A percentile compares a stretch with the other conserved stretches of the same genome.
phyloP scores from a whole-genome alignment of 2,888 invertebrate species.

The Apotomis betuletana region DNA sequence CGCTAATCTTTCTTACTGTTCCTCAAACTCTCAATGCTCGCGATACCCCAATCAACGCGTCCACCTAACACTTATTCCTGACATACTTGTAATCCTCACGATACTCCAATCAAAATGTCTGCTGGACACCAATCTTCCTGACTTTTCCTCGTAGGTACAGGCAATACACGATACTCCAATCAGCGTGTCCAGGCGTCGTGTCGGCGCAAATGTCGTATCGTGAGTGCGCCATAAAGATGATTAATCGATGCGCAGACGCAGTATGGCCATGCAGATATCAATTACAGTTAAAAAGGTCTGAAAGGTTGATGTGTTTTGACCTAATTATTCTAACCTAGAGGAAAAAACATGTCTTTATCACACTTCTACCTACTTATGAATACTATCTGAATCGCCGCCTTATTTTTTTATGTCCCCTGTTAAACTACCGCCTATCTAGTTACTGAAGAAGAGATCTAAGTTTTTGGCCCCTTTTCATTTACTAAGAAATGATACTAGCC shows the following conservation, averaged over 20 bases:
- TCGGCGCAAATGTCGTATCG: slow-evolving; percentile 26
- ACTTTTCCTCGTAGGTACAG: slow-evolving; percentile 22
- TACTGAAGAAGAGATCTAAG: no score
- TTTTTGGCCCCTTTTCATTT: no score
- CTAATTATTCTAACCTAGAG: not conserved
- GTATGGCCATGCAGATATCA: not conserved
- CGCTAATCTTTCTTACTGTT: not conserved
- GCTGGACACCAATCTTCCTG: not conserved
- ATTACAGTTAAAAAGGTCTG: slow-evolving; percentile 2
- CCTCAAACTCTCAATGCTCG: not conserved
- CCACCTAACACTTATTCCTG: not conserved
- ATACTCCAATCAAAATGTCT: not conserved
- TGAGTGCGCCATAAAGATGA: slow-evolving; percentile 19
- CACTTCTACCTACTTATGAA: no score
- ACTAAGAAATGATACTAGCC: no score
- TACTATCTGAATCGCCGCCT: no score
- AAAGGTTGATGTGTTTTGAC: not conserved
- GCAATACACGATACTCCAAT: not conserved
- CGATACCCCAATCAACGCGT: no score
- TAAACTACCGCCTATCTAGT: no score
- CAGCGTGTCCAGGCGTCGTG: slow-evolving; percentile 22
- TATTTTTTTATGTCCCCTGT: no score
- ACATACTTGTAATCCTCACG: not conserved
- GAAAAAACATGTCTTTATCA: not conserved
- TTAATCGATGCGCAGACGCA: slow-evolving; percentile 4